phyloP scores from a whole-genome alignment of 2,888 invertebrate genomes.

The Drosophila anomelani region DNA sequence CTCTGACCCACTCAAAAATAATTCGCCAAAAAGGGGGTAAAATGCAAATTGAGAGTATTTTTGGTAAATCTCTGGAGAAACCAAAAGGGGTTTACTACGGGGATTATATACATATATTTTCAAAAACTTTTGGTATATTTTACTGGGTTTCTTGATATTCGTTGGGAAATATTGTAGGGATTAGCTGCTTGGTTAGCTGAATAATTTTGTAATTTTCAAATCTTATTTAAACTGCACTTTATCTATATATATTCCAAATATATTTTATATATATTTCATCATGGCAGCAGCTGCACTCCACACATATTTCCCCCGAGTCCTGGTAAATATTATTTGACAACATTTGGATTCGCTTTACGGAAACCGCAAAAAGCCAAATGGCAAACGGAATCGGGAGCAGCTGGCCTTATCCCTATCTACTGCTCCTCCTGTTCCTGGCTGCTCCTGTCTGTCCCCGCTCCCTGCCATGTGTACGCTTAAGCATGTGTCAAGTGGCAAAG shows the following conservation, averaged over 20 bases:
- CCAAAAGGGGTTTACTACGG: background rate
- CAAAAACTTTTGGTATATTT: background rate
- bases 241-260: background rate
- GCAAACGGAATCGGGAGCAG: slow-evolving; percentile 21
- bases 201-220: background rate
- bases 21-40: slow-evolving; percentile 13
- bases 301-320: slow-evolving; percentile 30
- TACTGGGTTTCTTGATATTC: background rate
- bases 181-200: background rate
- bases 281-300: slow-evolving; percentile 8
- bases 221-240: background rate
- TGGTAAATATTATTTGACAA: slow-evolving; percentile 71
- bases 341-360: slow-evolving; percentile 55
- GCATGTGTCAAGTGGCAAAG: slow-evolving; percentile 67
- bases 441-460: background rate
- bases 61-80: background rate
- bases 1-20: background rate
- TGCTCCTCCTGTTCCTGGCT: background rate
- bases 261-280: background rate
- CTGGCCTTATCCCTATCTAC: background rate
- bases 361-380: slow-evolving; percentile 56
- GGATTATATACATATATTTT: background rate
- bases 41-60: slow-evolving; percentile 28
- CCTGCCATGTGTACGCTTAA: slow-evolving; percentile 46
- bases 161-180: background rate